Evolutionary conservation across 2,113 vertebrate species (phyloP), one percentile per base, ranked within the genome.

Genomic region (Malurus elegans): DNA sequence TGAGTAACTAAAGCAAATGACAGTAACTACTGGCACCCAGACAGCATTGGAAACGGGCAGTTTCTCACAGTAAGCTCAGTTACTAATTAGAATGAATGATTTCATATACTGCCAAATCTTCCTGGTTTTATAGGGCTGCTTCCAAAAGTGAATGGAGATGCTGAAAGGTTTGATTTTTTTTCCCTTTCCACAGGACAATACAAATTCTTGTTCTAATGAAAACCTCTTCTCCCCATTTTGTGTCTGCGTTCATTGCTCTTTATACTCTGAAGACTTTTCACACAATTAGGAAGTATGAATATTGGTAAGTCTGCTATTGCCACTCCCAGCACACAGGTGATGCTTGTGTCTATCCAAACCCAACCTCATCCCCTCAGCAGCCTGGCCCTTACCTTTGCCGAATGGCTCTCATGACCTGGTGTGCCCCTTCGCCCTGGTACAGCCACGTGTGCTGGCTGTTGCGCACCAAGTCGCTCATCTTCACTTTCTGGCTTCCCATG

Each of bases 391-490:
- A 99, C 99, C 99, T 99, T 96, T 98, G 98, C 69, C 98, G 98
- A 96, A 99, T 98, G 76, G 98, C 96, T 36, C 98, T 98, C 96
- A 99, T 98, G 82, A 99, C 97, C 26, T 98, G 98, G 95, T 99
- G 99, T 32, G 99, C 98, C 12, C 99, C 99, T 47, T 98, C 98
- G 1, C 99, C 99, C 93, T 99, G 99, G 97, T 99, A 98, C 53
- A 99, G 98, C 98, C 98, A 99, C 0, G 99, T 99, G 88, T 99
- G 98, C 90, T 98, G 98, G 97, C 98, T 99, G 83, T 98, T 99
- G 64, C 99, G 98, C 72, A 99, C 98, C 92, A 98, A 88, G 53
- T 98, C 98, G 14, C 96, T 98, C 95, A 97, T 97, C 82, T 98
- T 98, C 11, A 97, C 98, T 65, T 98, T 96, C 57, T 96, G 98